These are phyloP conservation scores for Pseudorhiza aurosa DNA, from an alignment of 30 jellyfish, hydroid and myxozoan genomes.

Conservation along the genomic window DNA sequence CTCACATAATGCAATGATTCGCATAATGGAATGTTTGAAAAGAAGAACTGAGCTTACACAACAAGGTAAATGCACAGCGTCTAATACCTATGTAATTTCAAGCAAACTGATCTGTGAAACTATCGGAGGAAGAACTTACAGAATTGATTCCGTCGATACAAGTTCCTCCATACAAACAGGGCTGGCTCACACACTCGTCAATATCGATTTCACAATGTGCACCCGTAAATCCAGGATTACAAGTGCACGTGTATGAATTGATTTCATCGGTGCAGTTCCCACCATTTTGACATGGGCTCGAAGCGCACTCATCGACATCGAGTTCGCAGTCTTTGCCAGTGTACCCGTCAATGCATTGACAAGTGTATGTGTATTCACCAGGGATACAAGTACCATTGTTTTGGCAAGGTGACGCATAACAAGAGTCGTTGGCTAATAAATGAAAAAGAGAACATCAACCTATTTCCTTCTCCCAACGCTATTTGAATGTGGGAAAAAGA, in stretches of 20 bases:
- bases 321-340: slow-evolving; percentile 76
- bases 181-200: slow-evolving; percentile 83
- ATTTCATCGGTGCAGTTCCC: slow-evolving; percentile 65
- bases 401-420: slow-evolving; percentile 80
- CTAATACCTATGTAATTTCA: too few relatives aligned
- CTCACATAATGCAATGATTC: too few relatives aligned
- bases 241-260: slow-evolving; percentile 68
- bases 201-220: slow-evolving; percentile 75
- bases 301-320: slow-evolving; percentile 42
- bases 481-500: too few relatives aligned
- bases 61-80: too few relatives aligned
- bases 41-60: too few relatives aligned
- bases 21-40: too few relatives aligned
- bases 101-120: too few relatives aligned
- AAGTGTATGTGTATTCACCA: slow-evolving; percentile 74
- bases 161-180: slow-evolving; percentile 74
- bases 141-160: slow-evolving; percentile 79
- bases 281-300: slow-evolving; percentile 61
- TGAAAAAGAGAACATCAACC: background rate
- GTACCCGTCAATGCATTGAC: slow-evolving; percentile 86
- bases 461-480: too few relatives aligned
- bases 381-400: slow-evolving; percentile 84
- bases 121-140: slow-evolving; percentile 54
- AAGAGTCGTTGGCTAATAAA: slow-evolving; percentile 68
- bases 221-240: slow-evolving; percentile 87